Base-by-base conservation (phyloP, 2,888 invertebrate genomes). In the Trachelus troglodyta region DNA sequence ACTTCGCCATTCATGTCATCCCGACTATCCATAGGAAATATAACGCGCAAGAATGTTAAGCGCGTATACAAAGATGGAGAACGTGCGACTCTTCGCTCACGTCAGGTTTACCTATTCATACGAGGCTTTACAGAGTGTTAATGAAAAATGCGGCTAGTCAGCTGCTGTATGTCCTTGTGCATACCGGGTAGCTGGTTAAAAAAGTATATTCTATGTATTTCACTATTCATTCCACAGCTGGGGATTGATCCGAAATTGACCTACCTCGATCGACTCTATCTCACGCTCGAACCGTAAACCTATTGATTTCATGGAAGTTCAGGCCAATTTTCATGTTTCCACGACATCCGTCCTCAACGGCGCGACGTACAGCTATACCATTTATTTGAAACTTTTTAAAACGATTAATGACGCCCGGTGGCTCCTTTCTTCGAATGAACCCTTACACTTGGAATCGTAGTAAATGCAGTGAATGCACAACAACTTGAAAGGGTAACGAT, bases 121-220 rank as follows among this genome's bases (percentile, higher is more conserved):
- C 86, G 83, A 82, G 84, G 87, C 89, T 89, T 89, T 89, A 86
- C 86, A 89, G 83, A 85, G 88, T 85, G 90, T 90, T 90, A 90
- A 89, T 89, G 89, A 89, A 89, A 89, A 90, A 89, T 89, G 86
- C 87, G 87, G 81, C 87, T 84, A 83, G 87, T 88, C 88, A 87
- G 89, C 85, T 88, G 87, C 87, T 77, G 81, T 79, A 80, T 80
- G 84, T 84, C 82, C 82, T 83, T 82, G 77, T 79, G 81, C 82
- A 82, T 86, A 88, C 85, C 85, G 85, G 86, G 87, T 85, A 80
- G 81, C 77, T 71, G 34, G 79, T 35, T 75, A 71, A 71, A 71
- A 71, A 31, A 34, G 71, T 31, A 71, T 34, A 2, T 56, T 56
- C 56, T 23, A 15, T 56, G 56, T 56, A 56, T 56, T 56, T 56